Conservation (phyloP, 2,797 vertebrate genomes). For the Atherinosoma microstoma region DNA sequence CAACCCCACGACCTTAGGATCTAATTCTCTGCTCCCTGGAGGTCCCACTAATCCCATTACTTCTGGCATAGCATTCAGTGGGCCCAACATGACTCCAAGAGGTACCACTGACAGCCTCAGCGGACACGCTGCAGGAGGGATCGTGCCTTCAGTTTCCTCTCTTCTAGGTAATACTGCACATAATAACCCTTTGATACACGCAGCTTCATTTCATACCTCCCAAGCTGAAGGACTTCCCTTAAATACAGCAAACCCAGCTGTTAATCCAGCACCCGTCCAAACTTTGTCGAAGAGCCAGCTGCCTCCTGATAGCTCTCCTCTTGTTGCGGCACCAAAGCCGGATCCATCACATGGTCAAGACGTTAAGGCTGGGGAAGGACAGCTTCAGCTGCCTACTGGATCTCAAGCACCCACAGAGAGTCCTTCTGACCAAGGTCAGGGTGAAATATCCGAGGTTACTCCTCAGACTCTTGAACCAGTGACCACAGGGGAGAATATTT, state of each 20-base stretch:
- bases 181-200: slow-evolving; percentile 25
- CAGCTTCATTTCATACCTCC: slow-evolving; percentile 2
- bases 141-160: slow-evolving; percentile 16
- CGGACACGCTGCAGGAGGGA: slow-evolving; percentile 11
- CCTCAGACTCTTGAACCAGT: slow-evolving; percentile 9
- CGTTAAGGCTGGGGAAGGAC: slow-evolving; percentile 12
- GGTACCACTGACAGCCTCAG: slow-evolving; percentile 10
- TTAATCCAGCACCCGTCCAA: slow-evolving; percentile 12
- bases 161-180: slow-evolving; percentile 27
- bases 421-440: slow-evolving; percentile 8
- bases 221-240: slow-evolving; percentile 14
- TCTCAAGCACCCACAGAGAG: slow-evolving; percentile 27
- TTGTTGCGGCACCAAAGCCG: slow-evolving; percentile 9
- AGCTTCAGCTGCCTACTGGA: slow-evolving; percentile 2
- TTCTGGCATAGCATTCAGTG: slow-evolving; percentile 15
- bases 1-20: slow-evolving; percentile 1
- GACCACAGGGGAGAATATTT: slow-evolving; percentile 49
- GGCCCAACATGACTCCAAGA: slow-evolving; percentile 23
- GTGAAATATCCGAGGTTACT: slow-evolving; percentile 5
- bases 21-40: slow-evolving; percentile 27
- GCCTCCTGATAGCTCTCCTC: slow-evolving; percentile 21
- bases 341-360: slow-evolving; percentile 27
- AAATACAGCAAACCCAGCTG: slow-evolving; percentile 22
- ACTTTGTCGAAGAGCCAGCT: slow-evolving; percentile 19
- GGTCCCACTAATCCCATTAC: slow-evolving; percentile 6